Conservation (phyloP, 2,113 vertebrate species). For the Carlito syrichta region DNA sequence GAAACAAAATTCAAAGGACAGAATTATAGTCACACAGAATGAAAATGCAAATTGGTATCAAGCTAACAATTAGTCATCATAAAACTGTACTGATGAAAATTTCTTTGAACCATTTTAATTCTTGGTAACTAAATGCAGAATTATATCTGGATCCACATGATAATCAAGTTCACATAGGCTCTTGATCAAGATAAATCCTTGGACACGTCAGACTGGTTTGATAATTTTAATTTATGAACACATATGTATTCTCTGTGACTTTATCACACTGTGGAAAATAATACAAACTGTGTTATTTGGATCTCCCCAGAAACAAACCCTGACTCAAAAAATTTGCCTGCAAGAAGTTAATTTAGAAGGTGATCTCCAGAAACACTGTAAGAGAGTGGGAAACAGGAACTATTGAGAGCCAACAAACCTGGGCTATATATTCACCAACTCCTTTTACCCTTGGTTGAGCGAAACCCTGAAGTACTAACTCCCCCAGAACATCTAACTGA, state of each 20-base stretch:
- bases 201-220: not conserved
- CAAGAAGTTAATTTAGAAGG: not conserved
- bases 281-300: not conserved
- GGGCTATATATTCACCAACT: not conserved
- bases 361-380: not conserved
- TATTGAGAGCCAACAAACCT: not conserved
- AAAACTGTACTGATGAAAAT: not conserved
- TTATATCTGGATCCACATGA: not conserved
- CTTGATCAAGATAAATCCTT: not conserved
- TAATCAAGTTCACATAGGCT: not conserved
- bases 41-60: constrained; percentile 15
- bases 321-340: not conserved
- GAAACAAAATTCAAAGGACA: not conserved
- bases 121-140: not conserved
- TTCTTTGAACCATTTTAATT: not conserved
- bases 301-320: not conserved
- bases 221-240: not conserved
- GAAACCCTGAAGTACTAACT: not conserved
- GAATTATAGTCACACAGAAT: not conserved
- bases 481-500: not conserved
- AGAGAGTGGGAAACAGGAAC: not conserved
- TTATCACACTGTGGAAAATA: not conserved
- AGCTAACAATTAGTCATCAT: not conserved
- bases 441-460: not conserved
- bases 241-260: not conserved